Evolutionary conservation across 2,113 vertebrate species (phyloP).

Genomic region (Ictalurus punctatus): DNA sequence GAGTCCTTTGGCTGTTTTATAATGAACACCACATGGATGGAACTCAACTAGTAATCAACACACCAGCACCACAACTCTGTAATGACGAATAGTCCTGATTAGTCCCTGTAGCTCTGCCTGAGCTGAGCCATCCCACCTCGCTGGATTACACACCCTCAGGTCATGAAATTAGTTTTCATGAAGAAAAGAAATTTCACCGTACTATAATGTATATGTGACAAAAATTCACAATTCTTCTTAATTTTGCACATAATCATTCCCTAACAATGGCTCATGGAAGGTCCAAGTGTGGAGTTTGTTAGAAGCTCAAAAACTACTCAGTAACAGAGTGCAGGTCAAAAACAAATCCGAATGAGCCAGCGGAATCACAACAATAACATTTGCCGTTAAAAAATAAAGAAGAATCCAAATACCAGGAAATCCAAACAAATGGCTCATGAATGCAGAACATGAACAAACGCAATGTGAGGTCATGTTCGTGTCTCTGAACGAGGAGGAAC

Average conservation of each 20-base stretch:
- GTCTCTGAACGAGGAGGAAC: not conserved
- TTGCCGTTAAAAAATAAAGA: not conserved
- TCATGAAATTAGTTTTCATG: constrained; percentile 44
- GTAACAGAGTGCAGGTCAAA: not conserved
- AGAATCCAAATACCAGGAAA: not conserved
- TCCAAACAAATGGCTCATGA: not conserved
- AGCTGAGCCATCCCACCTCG: constrained; percentile 14
- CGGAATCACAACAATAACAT: not conserved
- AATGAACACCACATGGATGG: not conserved
- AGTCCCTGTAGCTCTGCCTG: constrained; percentile 8
- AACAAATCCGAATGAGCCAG: not conserved
- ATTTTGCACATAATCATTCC: too few relatives aligned
- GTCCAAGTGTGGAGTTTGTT: not conserved
- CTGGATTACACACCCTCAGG: constrained; percentile 28
- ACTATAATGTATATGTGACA: not conserved
- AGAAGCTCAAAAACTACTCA: not conserved
- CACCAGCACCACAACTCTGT: constrained; percentile 7
- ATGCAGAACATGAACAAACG: not conserved
- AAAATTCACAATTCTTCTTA: too few relatives aligned
- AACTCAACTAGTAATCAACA: constrained; percentile 35
- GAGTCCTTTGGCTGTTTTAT: not conserved
- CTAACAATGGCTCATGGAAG: not conserved
- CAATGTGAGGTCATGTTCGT: not conserved
- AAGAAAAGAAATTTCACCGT: constrained; percentile 11
- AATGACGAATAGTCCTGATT: constrained; percentile 32